These are phyloP conservation scores for Caenorhabditis zanzibari DNA, from an alignment of 2,888 invertebrate species.

Conservation along the genomic window DNA sequence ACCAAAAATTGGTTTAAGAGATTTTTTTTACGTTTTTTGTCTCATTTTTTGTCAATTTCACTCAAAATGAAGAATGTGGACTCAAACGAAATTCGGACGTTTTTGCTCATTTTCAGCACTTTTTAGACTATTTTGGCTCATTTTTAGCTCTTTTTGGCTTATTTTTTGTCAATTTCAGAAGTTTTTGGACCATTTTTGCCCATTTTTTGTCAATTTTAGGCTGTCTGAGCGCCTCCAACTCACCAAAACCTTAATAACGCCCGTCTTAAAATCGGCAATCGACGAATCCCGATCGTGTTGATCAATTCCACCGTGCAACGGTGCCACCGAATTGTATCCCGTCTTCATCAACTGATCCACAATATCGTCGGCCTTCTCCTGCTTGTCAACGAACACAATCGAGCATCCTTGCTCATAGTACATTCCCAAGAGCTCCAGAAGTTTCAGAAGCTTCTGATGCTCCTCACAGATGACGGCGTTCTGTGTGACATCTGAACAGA, in stretches of 20 bases:
- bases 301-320: conserved; percentile 98
- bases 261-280: conserved; percentile 97
- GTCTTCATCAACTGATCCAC: conserved; percentile 96
- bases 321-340: conserved; percentile 93
- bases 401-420: conserved; percentile 88
- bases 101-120: background rate
- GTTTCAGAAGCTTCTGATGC: conserved; percentile 97
- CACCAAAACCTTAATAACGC: conserved; percentile 92
- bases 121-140: background rate
- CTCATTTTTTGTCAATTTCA: no score
- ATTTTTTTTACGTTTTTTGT: no score
- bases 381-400: conserved; percentile 98
- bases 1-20: no score
- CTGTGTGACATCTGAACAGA: conserved; percentile 98
- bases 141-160: background rate
- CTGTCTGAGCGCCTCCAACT: conserved; percentile 70
- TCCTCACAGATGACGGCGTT: conserved; percentile 94
- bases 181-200: background rate
- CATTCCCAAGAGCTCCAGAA: conserved; percentile 91
- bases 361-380: conserved; percentile 87
- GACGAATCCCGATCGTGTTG: conserved; percentile 99
- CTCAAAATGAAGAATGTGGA: no score
- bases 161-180: no score
- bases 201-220: no score
- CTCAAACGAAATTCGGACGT: background rate